Base-by-base conservation (phyloP, 37 sponge, comb jelly and placozoan species). In the Cladorhizidae sp. region DNA sequence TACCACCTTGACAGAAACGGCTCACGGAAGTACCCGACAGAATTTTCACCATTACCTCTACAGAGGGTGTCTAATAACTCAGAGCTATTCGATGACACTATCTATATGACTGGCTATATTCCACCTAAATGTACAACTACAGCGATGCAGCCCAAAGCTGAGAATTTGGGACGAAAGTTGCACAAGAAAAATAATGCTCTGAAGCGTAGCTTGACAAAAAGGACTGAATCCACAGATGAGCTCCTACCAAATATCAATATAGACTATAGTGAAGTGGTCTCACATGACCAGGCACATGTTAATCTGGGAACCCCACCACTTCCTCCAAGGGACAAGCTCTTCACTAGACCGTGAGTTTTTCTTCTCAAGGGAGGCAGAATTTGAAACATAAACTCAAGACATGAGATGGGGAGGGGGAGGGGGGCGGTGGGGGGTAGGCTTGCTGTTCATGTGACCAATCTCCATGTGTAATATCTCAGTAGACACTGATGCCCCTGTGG, bases 51-150 rank as follows among this genome's bases (percentile, higher is more conserved):
- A 29, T 40, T 23, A 45, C 11, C 18, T 45, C 73, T 40, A 72
- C 31, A 14, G 35, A 45, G 42, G 17, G 20, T n/a, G 17, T 65
- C 67, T 31, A 17, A 8, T 36, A 32, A 32, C 3, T 2, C 20
- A 65, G n/a, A 31, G 22, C 56, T 58, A 12, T 82, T 82, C n/a
- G 83, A 82, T 25, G 83, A 82, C 49, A 31, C 52, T 8, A 64
- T 73, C 2, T 82, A 82, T 49, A 73, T 45, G 26, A 2, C 8
- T 3, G 67, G 67, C 38, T 73, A 72, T 39, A 59, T 23, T 28
- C 65, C 74, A 7, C 62, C 83, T 18, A 52, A 67, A 15, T 1
- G 15, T 41, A 17, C 40, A 40, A 22, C 14, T 0, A 22, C 59
- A 6, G 42, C 77, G 39, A 29, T 7, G 28, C 61, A 59, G 17